Conservation (phyloP, 2,113 vertebrate genomes). For the Grus americana region DNA sequence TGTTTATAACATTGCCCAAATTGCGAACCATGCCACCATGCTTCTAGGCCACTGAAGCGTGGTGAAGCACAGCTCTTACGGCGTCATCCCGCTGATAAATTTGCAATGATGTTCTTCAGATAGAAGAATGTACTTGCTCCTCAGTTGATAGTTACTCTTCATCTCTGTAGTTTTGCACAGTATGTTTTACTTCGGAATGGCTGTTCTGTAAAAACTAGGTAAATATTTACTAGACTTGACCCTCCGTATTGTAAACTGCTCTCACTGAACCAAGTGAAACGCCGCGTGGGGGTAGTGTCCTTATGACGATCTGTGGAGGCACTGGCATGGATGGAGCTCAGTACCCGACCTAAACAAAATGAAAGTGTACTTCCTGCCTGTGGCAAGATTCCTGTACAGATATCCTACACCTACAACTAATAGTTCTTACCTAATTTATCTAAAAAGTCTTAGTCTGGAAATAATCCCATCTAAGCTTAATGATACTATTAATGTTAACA, state of each 20-base stretch:
- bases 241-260: not conserved
- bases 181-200: not conserved
- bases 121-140: not conserved
- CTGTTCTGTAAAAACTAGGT: not conserved
- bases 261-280: not conserved
- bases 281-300: rapidly evolving
- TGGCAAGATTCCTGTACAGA: not conserved
- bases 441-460: not conserved
- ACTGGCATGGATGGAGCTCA: not conserved
- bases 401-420: not conserved
- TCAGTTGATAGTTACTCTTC: not conserved
- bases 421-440: not conserved
- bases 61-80: not conserved
- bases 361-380: not conserved
- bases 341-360: not conserved
- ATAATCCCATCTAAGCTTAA: not conserved
- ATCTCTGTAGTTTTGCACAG: not conserved
- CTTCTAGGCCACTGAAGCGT: not conserved
- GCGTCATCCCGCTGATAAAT: not conserved
- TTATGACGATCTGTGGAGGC: not conserved
- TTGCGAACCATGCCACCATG: not conserved
- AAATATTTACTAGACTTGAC: not conserved
- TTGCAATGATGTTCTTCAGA: not conserved
- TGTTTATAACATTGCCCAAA: not conserved
- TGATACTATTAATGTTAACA: not conserved